Conservation (phyloP, 2,113 vertebrate species). For the Coryphaenoides rupestris region DNA sequence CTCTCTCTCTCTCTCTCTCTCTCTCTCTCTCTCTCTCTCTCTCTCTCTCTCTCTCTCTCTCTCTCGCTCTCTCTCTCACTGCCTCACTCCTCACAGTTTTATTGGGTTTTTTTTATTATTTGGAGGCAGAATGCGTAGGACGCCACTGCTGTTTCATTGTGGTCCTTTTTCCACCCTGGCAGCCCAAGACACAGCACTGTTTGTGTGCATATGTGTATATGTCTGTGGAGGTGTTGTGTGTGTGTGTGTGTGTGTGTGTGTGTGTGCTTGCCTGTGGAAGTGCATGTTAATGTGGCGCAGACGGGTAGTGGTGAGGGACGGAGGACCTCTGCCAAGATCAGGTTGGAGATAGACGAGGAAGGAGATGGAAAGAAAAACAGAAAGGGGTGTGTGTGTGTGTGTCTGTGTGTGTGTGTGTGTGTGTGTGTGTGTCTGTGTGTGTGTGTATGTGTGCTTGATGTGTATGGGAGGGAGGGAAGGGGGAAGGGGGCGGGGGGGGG, state of each 20-base stretch:
- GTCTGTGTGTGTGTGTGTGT: no score
- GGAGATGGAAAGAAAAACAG: background rate
- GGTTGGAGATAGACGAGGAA: background rate
- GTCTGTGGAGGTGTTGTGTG: background rate
- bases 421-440: no score
- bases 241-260: background rate
- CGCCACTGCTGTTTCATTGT: conserved; percentile 17
- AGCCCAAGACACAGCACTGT: conserved; percentile 22
- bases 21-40: background rate
- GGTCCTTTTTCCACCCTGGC: conserved; percentile 25
- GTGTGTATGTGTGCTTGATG: no score
- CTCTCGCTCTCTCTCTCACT: background rate
- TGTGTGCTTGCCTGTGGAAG: background rate
- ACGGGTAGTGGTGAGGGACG: background rate
- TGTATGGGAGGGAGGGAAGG: no score
- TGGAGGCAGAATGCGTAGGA: conserved; percentile 28
- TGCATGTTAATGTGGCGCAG: background rate
- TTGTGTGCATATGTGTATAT: conserved; percentile 14
- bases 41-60: background rate
- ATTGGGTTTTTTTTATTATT: background rate
- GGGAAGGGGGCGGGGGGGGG: no score
- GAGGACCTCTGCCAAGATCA: background rate
- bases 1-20: conserved; percentile 9
- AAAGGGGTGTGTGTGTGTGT: background rate
- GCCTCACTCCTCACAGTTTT: background rate